Conservation (phyloP, 2,797 vertebrate species). For the Podargus strigoides region DNA sequence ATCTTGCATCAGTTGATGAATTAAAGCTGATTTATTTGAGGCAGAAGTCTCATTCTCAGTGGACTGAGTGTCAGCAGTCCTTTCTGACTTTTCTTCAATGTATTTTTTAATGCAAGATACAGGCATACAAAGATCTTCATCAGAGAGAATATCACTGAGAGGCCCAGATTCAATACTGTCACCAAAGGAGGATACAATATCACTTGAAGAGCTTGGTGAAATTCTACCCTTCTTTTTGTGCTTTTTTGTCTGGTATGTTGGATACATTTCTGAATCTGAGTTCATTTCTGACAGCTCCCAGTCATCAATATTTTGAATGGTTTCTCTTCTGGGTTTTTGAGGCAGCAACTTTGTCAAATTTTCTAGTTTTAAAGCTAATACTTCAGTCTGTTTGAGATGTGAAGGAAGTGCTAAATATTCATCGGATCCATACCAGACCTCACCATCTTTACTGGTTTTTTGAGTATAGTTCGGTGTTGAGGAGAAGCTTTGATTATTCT, state of each 20-base stretch:
- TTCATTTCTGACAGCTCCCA: slow-evolving; percentile 95
- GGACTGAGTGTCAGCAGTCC: neutral
- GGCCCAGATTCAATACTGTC: slow-evolving; percentile 91
- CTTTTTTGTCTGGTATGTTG: slow-evolving; percentile 68
- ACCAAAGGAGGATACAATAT: slow-evolving; percentile 84
- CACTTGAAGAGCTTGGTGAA: slow-evolving; percentile 89
- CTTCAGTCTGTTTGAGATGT: slow-evolving; percentile 91
- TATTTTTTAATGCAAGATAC: slow-evolving; percentile 65
- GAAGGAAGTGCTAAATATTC: slow-evolving; percentile 94
- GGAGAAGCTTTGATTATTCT: slow-evolving; percentile 48
- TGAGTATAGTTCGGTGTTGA: slow-evolving; percentile 28
- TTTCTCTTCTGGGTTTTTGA: slow-evolving; percentile 78
- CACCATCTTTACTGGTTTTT: slow-evolving; percentile 64
- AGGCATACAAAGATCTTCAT: slow-evolving; percentile 79
- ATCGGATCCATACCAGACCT: slow-evolving; percentile 92
- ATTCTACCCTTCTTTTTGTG: slow-evolving; percentile 74
- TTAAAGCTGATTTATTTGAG: slow-evolving; percentile 74
- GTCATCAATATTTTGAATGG: slow-evolving; percentile 91
- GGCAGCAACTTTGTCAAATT: slow-evolving; percentile 85
- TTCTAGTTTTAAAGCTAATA: slow-evolving; percentile 88
- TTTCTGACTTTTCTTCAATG: slow-evolving; percentile 47
- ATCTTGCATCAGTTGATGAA: slow-evolving; percentile 87
- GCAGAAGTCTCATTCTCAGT: slow-evolving; percentile 62
- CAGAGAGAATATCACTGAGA: slow-evolving; percentile 88
- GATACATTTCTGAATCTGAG: slow-evolving; percentile 84